These are phyloP conservation scores for Scaptomyza cyrtandrae DNA, from an alignment of 2,888 invertebrate genomes.

Conservation along the genomic window DNA sequence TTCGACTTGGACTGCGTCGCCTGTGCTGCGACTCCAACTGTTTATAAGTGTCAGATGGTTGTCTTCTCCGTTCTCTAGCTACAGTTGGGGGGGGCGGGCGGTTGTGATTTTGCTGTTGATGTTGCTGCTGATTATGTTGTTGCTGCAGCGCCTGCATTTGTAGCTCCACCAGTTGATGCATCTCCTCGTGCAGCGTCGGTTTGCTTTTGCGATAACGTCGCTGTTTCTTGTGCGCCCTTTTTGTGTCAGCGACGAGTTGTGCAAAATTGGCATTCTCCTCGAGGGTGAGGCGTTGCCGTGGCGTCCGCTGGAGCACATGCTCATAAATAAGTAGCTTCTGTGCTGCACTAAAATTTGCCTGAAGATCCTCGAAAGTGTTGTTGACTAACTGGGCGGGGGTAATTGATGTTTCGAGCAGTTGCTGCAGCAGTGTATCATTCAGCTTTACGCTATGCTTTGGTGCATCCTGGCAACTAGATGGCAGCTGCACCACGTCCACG, in stretches of 20 bases:
- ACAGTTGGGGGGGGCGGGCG: neutral
- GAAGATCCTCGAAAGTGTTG: conserved; percentile 73
- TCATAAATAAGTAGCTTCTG: conserved; percentile 79
- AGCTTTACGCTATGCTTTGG: conserved; percentile 38
- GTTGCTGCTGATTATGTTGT: conserved; percentile 9
- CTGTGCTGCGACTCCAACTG: neutral
- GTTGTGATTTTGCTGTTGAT: conserved; percentile 5
- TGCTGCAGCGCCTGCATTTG: conserved; percentile 82
- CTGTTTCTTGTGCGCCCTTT: conserved; percentile 71
- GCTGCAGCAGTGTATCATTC: conserved; percentile 12
- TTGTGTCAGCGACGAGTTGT: conserved; percentile 78
- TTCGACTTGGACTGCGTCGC: conserved; percentile 1
- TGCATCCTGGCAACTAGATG: conserved; percentile 19
- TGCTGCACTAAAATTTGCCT: conserved; percentile 63
- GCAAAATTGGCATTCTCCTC: conserved; percentile 72
- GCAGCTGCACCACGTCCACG: conserved; percentile 2
- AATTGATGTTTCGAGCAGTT: conserved; percentile 45
- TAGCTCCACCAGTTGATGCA: conserved; percentile 78
- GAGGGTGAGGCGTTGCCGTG: conserved; percentile 9
- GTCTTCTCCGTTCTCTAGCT: neutral
- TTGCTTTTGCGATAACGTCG: conserved; percentile 80
- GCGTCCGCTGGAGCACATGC: conserved; percentile 64
- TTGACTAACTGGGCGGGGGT: neutral
- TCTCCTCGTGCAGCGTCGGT: conserved; percentile 81
- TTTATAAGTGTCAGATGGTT: neutral